Percentiles rank a stretch among this genome's conserved stretches.
phyloP scores from a whole-genome alignment of 2,113 vertebrate genomes.

The Sceloporus tristichus region DNA sequence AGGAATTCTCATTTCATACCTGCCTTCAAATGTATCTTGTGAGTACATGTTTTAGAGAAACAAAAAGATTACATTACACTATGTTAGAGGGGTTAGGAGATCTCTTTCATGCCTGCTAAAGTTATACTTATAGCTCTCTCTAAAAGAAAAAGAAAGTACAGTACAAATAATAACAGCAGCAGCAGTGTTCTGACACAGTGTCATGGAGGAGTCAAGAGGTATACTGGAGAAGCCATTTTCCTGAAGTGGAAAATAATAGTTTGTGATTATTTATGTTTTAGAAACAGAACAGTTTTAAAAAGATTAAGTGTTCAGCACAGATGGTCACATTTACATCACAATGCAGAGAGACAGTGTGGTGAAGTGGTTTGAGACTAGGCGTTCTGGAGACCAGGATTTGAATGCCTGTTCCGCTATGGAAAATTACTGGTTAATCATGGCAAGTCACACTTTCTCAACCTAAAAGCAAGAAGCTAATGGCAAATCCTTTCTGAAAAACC shows the following conservation, averaged over 20 bases:
- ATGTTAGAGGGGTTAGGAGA: constrained; percentile 18
- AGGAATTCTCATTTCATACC: constrained; percentile 76
- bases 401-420: too few species aligned
- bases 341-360: too few species aligned
- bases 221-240: background rate
- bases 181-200: background rate
- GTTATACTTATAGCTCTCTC: background rate
- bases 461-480: too few species aligned
- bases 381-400: too few species aligned
- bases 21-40: constrained; percentile 71
- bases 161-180: background rate
- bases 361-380: too few species aligned
- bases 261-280: accelerated
- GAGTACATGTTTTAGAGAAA: constrained; percentile 70
- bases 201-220: background rate
- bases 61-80: constrained; percentile 44
- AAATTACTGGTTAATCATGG: too few species aligned
- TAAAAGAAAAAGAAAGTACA: background rate
- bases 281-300: accelerated
- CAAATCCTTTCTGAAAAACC: too few species aligned
- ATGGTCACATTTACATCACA: too few species aligned
- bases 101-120: background rate
- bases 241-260: background rate
- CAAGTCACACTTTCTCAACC: too few species aligned
- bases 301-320: too few species aligned